Percentiles rank a stretch among this genome's conserved stretches.
Evolutionary conservation across 2,888 invertebrate genomes (phyloP).

Genomic region (Eilema depressum): DNA sequence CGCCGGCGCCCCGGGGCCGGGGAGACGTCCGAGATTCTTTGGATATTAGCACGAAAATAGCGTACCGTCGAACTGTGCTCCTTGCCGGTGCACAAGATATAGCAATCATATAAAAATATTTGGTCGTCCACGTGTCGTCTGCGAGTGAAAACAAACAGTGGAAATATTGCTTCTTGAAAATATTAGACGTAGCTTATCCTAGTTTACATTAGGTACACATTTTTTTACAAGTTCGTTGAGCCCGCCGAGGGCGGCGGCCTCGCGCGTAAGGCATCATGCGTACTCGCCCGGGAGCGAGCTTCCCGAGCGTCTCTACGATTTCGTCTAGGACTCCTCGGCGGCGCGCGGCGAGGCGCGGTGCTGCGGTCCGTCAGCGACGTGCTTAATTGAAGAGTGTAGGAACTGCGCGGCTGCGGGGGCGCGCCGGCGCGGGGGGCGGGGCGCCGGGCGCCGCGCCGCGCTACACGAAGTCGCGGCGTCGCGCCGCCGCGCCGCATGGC

Average conservation of each 20-base stretch:
- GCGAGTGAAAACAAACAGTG: constrained; percentile 27
- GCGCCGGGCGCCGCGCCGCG: constrained; percentile 33
- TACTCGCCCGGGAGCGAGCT: neutral
- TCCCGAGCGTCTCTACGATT: no score
- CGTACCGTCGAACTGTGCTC: constrained; percentile 24
- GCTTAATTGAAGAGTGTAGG: neutral
- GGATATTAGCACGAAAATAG: constrained; percentile 20
- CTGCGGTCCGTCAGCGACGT: neutral
- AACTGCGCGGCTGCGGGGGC: neutral
- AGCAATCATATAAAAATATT: constrained; percentile 48
- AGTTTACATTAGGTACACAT: constrained; percentile 17
- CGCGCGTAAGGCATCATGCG: neutral
- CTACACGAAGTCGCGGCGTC: constrained; percentile 21
- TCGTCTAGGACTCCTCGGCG: no score
- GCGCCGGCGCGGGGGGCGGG: constrained; percentile 31
- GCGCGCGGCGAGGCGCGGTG: no score
- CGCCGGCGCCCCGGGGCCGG: no score
- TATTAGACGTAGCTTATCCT: constrained; percentile 27
- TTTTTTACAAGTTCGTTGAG: constrained; percentile 47
- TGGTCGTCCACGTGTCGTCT: constrained; percentile 35
- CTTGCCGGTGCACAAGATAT: constrained; percentile 27
- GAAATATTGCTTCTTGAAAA: constrained; percentile 38
- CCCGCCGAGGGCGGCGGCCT: constrained; percentile 17
- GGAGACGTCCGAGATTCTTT: constrained; percentile 12
- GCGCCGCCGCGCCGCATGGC: constrained; percentile 27